phyloP scores from a whole-genome alignment of 1,140 invertebrate genomes.

The Drosophila kohkoa region DNA sequence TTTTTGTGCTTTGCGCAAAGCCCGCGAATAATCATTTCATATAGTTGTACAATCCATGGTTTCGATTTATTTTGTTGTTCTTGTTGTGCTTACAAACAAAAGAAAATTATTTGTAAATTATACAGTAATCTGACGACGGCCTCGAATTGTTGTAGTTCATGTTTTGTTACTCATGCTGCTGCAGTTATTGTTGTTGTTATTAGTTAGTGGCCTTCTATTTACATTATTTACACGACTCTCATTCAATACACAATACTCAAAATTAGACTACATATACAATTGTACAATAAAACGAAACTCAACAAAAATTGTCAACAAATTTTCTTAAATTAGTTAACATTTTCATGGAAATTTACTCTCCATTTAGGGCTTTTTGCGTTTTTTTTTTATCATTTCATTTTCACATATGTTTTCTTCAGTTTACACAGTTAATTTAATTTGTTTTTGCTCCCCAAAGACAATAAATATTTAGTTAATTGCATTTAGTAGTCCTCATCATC shows the following conservation, averaged over 20 bases:
- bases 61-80: slow-evolving; percentile 67
- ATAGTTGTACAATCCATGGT: slow-evolving; percentile 37
- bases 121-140: slow-evolving; percentile 65
- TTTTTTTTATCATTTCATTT: slow-evolving; percentile 22
- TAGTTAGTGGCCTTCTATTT: slow-evolving; percentile 69
- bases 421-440: slow-evolving; percentile 64
- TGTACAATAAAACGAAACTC: slow-evolving; percentile 71
- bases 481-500: slow-evolving; percentile 84
- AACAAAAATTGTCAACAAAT: slow-evolving; percentile 74
- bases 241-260: slow-evolving; percentile 23
- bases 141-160: slow-evolving; percentile 38
- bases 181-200: slow-evolving; percentile 33
- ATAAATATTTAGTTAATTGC: slow-evolving; percentile 72
- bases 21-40: slow-evolving; percentile 37
- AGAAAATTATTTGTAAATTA: slow-evolving; percentile 76
- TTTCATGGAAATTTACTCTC: slow-evolving; percentile 49
- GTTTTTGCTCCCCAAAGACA: slow-evolving; percentile 61
- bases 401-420: slow-evolving; percentile 13
- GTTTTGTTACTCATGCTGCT: slow-evolving; percentile 18
- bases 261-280: slow-evolving; percentile 73
- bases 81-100: slow-evolving; percentile 64
- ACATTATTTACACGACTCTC: slow-evolving; percentile 75
- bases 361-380: slow-evolving; percentile 19
- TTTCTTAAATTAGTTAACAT: slow-evolving; percentile 65
- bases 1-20: not conserved